Evolutionary conservation across 92 coral and sea anemone species (phyloP), one percentile per base, ranked within the genome.

Genomic region (Hydrozoanthus gracilis): DNA sequence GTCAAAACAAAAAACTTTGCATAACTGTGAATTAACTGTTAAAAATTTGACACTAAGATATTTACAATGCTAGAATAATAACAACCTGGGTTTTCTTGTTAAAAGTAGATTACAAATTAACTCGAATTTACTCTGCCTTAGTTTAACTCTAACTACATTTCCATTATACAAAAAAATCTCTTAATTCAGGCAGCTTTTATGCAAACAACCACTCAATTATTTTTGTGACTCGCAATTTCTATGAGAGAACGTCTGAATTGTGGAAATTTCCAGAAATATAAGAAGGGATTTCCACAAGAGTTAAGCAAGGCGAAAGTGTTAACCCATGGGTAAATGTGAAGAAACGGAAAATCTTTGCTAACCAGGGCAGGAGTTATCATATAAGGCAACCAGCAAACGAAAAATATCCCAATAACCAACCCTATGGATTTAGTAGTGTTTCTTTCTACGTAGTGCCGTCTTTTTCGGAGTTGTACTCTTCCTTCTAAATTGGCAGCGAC

Each of bases 251-350:
- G 48, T 74, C 79, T 50, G 61, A 74, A 74, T 9, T 51, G 46
- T 16, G 61, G 79, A 74, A 74, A 74, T 15, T 50, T 74, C 79
- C 79, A 74, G 39, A 74, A 74, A 13, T 74, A 74, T 27, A 74
- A 27, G 44, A 74, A 74, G 4, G 79, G 79, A 74, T 50, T 74
- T 49, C 44, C 58, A 15, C 79, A 74, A 15, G 61, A 74, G 47
- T 74, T 74, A 2, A 74, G 16, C 79, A 74, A 16, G 51, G 79
- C 58, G 51, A 74, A 74, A 11, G 60, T 74, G 39, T 74, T 74
- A 9, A 50, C 79, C 79, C 79, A 74, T 13, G 79, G 79, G 62
- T 48, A 74, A 8, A 74, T 51, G 3, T 50, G 61, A 1, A 7
- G 1, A 51, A 12, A 74, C 1, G 79, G 5, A 15, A 47, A 15